A percentile compares a stretch with the other conserved stretches of the same genome.
Conservation (phyloP, 2,888 invertebrate species). For the Hydropsyche betteni region DNA sequence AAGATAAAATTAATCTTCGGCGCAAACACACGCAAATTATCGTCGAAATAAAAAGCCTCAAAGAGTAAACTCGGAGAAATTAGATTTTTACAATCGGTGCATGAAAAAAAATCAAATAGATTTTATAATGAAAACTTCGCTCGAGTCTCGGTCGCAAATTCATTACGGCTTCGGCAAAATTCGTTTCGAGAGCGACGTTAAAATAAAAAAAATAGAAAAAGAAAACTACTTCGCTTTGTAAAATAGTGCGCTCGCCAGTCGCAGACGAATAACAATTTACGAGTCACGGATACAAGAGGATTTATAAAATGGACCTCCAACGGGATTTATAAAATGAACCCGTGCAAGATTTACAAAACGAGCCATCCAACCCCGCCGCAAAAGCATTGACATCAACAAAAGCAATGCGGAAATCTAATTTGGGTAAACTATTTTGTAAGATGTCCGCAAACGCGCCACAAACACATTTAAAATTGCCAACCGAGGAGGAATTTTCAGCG, state of each 20-base stretch:
- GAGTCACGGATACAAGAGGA: conserved; percentile 30
- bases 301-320: conserved; percentile 26
- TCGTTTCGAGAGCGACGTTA: conserved; percentile 18
- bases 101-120: no score
- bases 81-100: no score
- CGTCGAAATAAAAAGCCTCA: no score
- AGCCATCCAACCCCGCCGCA: not conserved
- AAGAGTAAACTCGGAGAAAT: no score
- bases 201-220: conserved; percentile 11
- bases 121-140: no score
- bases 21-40: not conserved
- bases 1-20: not conserved
- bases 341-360: conserved; percentile 32
- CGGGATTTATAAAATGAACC: conserved; percentile 29
- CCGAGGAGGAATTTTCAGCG: not conserved
- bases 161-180: conserved; percentile 10
- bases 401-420: conserved; percentile 28
- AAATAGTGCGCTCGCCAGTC: conserved; percentile 14
- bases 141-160: conserved; percentile 13
- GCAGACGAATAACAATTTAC: conserved; percentile 31
- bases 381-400: conserved; percentile 27
- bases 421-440: conserved; percentile 23
- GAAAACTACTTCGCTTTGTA: conserved; percentile 16
- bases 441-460: conserved; percentile 6
- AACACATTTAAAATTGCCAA: conserved; percentile 13